Evolutionary conservation across 2,888 invertebrate genomes (phyloP).

Genomic region (Limnephilus rhombicus): DNA sequence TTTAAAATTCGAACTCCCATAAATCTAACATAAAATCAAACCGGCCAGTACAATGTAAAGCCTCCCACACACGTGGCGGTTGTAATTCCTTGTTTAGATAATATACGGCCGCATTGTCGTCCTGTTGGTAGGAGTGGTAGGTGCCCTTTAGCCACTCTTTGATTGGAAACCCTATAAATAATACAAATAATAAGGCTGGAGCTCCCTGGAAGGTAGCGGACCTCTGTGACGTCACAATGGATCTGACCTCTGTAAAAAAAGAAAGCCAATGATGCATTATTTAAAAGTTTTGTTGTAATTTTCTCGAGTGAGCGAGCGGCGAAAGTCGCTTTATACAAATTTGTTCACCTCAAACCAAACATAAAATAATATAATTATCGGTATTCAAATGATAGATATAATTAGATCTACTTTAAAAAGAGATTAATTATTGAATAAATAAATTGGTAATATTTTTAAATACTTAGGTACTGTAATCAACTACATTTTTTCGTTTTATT

Average conservation of each 20-base stretch:
- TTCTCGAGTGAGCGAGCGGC: background rate
- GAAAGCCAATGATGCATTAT: background rate
- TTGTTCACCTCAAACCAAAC: no score
- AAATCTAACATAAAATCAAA: background rate
- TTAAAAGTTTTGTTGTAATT: background rate
- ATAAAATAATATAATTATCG: no score
- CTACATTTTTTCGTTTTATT: no score
- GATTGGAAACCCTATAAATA: conserved; percentile 37
- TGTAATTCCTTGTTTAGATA: background rate
- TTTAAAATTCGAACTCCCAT: background rate
- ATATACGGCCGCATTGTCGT: conserved; percentile 4
- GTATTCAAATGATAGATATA: no score
- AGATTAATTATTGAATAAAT: no score
- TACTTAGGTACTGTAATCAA: no score
- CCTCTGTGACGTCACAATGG: conserved; percentile 35
- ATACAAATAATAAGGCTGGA: conserved; percentile 5
- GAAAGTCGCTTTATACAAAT: background rate
- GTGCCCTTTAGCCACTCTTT: background rate
- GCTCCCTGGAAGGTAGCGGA: conserved; percentile 29
- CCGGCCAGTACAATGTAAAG: background rate
- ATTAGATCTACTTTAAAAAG: no score
- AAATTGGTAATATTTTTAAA: no score
- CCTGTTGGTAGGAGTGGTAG: background rate
- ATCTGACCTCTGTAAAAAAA: conserved; percentile 31
- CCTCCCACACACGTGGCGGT: background rate